Base-by-base conservation (phyloP, 2,888 invertebrate species). In the Acholoe squamosa region DNA sequence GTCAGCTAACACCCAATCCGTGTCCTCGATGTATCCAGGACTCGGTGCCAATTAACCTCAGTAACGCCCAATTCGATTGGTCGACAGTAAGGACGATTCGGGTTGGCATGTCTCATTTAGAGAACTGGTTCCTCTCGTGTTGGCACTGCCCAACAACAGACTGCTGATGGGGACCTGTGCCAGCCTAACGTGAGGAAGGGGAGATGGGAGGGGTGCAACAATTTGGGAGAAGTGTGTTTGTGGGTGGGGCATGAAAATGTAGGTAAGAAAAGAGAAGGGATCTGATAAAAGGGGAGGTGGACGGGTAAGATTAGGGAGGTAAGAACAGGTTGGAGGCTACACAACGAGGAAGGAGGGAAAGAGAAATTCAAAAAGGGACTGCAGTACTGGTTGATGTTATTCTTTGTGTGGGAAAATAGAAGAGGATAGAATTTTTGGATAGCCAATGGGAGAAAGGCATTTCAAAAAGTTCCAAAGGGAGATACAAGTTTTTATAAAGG, bases 31-130 rank as follows among this genome's bases (percentile, higher is more conserved):
- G 61, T 19, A n/a, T 61, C 61, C 22, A n/a, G n/a, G 61, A 61
- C 61, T n/a, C 61, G 61, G 61, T 19, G 61, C n/a, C 61, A 61
- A 61, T 61, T 61, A 61, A 61, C 61, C 61, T 14, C 61, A 19
- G 22, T n/a, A 61, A 61, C 61, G 61, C 61, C 61, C 61, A 61
- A 61, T 61, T n/a, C 61, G 61, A 61, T 61, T 61, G 61, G 61
- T 61, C 61, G 19, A 19, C 61, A 19, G 22, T 61, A n/a, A 61
- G 19, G 61, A 19, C n/a, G 61, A 61, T 61, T 61, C 61, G 12
- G 61, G 61, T 61, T 61, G n/a, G 61, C 61, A 61, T 7, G 19
- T 61, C 61, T 61, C 61, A 61, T 61, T 61, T 61, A 61, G 61
- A 19, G 61, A 7, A 19, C n/a, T 61, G 19, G n/a, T 61, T 61